Percentiles rank a stretch among this genome's conserved stretches.
phyloP scores from a whole-genome alignment of 1,140 invertebrate genomes.

The Caenorhabditis inopinata region DNA sequence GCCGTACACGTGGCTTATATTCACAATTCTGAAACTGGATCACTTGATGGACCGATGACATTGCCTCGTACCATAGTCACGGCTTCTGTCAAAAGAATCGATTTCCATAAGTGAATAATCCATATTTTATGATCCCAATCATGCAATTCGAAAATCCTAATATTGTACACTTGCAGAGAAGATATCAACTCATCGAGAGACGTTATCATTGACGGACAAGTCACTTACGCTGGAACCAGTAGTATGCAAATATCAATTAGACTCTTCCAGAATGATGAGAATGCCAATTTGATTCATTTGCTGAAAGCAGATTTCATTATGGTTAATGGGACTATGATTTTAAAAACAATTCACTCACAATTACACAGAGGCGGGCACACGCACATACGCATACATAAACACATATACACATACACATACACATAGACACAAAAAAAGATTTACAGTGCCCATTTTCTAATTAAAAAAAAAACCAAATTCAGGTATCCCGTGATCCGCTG shows the following conservation, averaged over 20 bases:
- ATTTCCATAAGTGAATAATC: constrained; percentile 18
- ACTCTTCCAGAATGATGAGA: constrained; percentile 71
- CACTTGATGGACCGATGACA: not conserved
- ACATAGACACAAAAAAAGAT: no score
- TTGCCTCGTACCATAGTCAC: constrained; percentile 74
- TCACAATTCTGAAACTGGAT: constrained; percentile 72
- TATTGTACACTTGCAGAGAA: constrained; percentile 7
- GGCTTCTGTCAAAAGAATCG: constrained; percentile 75
- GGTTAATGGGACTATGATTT: no score
- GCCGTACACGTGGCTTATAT: constrained; percentile 75
- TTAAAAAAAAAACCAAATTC: not conserved
- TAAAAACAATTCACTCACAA: no score
- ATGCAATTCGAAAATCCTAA: no score
- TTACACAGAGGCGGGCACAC: no score
- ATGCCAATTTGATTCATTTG: constrained; percentile 70
- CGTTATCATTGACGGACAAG: constrained; percentile 75
- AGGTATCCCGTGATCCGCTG: constrained; percentile 1
- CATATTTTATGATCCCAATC: no score
- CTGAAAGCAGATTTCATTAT: constrained; percentile 76
- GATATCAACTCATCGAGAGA: constrained; percentile 70
- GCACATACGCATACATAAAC: no score
- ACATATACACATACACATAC: no score
- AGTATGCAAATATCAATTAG: constrained; percentile 76
- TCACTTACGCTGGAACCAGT: constrained; percentile 77
- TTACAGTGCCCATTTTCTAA: no score